These are phyloP conservation scores for Glandiceps talaboti DNA, from an alignment of 53 echinoderm and acorn worm species.

Conservation along the genomic window DNA sequence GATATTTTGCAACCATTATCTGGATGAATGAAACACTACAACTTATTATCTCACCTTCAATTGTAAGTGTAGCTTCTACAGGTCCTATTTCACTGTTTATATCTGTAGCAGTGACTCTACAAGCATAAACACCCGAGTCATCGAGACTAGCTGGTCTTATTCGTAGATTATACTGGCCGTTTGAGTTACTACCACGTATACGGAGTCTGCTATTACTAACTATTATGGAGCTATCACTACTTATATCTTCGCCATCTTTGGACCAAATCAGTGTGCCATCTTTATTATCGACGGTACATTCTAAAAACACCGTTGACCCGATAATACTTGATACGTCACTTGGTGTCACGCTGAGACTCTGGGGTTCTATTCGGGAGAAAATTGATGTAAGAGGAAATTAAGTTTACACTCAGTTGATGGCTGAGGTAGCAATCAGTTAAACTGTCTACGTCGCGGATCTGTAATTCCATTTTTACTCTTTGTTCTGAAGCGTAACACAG, in stretches of 20 bases:
- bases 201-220: constrained; percentile 25
- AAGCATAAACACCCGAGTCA: constrained; percentile 58
- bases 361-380: no score
- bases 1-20: no score
- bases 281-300: neutral
- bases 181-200: constrained; percentile 39
- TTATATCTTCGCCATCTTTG: neutral
- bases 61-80: neutral
- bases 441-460: no score
- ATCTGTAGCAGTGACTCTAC: constrained; percentile 33
- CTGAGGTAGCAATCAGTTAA: no score
- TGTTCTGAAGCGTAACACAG: no score
- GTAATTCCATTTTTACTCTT: no score
- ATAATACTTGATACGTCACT: neutral
- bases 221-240: neutral
- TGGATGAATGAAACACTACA: no score
- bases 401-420: no score
- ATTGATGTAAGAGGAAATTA: no score
- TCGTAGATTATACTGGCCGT: constrained; percentile 51
- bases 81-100: neutral
- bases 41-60: neutral
- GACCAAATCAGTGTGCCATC: neutral
- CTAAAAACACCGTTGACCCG: neutral
- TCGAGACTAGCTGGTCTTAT: constrained; percentile 23
- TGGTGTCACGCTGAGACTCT: neutral